A percentile compares a stretch with the other conserved stretches of the same genome.
Evolutionary conservation across 2,888 invertebrate species (phyloP).

Genomic region (Mechanitis mazaeus): DNA sequence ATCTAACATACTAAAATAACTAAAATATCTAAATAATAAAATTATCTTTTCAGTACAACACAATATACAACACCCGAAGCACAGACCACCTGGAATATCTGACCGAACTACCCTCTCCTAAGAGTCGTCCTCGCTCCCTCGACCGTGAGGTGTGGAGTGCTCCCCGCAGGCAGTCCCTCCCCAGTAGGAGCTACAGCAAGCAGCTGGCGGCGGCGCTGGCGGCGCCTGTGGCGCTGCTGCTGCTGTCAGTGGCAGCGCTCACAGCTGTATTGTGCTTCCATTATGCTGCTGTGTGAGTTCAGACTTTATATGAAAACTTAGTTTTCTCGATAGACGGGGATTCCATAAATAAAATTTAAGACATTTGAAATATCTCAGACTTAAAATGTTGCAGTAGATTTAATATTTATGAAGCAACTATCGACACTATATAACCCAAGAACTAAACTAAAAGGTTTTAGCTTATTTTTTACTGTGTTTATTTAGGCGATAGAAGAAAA

Average conservation of each 20-base stretch:
- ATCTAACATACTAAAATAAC: too few relatives aligned
- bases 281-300: constrained; percentile 85
- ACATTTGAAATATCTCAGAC: too few relatives aligned
- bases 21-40: too few relatives aligned
- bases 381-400: too few relatives aligned
- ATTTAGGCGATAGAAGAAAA: too few relatives aligned
- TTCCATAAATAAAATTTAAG: too few relatives aligned
- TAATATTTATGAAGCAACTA: too few relatives aligned
- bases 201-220: constrained; percentile 83
- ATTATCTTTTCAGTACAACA: constrained; percentile 55
- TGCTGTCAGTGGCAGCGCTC: constrained; percentile 80
- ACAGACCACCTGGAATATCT: constrained; percentile 59
- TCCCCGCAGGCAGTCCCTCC: constrained; percentile 77
- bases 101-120: constrained; percentile 38
- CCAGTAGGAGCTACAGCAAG: constrained; percentile 81
- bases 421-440: too few relatives aligned
- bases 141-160: constrained; percentile 75
- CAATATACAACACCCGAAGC: constrained; percentile 53
- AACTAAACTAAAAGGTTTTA: too few relatives aligned
- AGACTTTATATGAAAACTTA: too few relatives aligned
- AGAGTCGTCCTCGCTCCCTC: neutral
- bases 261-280: constrained; percentile 86
- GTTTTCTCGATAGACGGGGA: too few relatives aligned
- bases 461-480: too few relatives aligned
- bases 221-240: constrained; percentile 81